Conservation (phyloP, 2,888 invertebrate species). For the Drosophila pseudotalamancana region DNA sequence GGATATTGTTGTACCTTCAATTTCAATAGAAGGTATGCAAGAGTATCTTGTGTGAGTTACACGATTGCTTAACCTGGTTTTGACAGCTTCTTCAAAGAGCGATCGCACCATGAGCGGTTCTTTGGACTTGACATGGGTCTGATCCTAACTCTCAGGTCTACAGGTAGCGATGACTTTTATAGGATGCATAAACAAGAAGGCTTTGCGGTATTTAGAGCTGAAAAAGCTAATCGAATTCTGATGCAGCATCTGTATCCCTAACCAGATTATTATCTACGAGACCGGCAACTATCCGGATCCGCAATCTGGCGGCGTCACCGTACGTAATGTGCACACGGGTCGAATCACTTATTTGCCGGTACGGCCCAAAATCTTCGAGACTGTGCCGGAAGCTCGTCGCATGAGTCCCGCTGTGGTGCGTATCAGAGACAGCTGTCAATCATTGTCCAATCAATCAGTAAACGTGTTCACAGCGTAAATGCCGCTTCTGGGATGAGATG, state of each 20-base stretch:
- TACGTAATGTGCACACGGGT: slow-evolving; percentile 49
- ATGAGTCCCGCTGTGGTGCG: slow-evolving; percentile 54
- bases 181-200: slow-evolving; percentile 85
- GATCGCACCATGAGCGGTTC: slow-evolving; percentile 42
- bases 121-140: slow-evolving; percentile 85
- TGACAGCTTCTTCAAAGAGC: slow-evolving; percentile 45
- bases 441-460: slow-evolving; percentile 20
- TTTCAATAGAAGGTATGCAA: slow-evolving; percentile 49
- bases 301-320: slow-evolving; percentile 61
- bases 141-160: slow-evolving; percentile 85
- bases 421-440: background rate
- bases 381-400: slow-evolving; percentile 57
- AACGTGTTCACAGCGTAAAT: slow-evolving; percentile 84
- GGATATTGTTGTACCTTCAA: slow-evolving; percentile 85
- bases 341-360: slow-evolving; percentile 53
- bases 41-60: background rate
- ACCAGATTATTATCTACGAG: slow-evolving; percentile 57
- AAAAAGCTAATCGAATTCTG: background rate
- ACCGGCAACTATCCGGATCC: slow-evolving; percentile 61
- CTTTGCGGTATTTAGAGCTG: slow-evolving; percentile 84
- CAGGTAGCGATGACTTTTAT: slow-evolving; percentile 86
- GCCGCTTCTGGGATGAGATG: slow-evolving; percentile 86
- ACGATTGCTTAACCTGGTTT: background rate
- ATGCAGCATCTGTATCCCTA: background rate
- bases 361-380: slow-evolving; percentile 62